phyloP scores from a whole-genome alignment of 2,113 vertebrate genomes.

The Peromyscus californicus region DNA sequence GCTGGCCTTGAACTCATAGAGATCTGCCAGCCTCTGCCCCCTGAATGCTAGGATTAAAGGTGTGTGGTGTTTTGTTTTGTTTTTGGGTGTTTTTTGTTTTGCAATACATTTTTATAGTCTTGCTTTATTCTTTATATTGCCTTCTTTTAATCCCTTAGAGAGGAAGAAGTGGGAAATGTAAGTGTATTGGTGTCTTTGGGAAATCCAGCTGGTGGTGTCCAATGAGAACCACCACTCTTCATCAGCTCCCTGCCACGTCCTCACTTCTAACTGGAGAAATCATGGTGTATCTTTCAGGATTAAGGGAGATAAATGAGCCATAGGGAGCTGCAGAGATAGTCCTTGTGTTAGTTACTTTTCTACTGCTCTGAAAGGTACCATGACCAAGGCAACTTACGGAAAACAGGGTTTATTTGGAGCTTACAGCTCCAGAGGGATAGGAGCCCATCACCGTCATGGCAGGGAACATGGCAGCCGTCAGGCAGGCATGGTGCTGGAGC shows the following conservation, averaged over 20 bases:
- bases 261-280: not conserved
- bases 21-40: not conserved
- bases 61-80: too few species aligned
- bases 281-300: not conserved
- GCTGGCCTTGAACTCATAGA: not conserved
- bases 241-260: not conserved
- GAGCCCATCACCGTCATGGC: fast-evolving
- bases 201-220: not conserved
- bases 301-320: not conserved
- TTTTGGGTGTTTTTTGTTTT: too few species aligned
- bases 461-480: not conserved
- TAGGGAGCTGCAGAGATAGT: not conserved
- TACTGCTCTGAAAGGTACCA: too few species aligned
- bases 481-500: not conserved
- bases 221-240: too few species aligned
- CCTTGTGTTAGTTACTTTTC: not conserved
- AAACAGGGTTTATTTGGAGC: not conserved
- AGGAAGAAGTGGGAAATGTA: not conserved
- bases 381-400: not conserved
- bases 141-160: not conserved
- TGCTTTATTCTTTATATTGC: not conserved
- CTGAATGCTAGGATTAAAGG: not conserved
- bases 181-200: not conserved
- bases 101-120: not conserved
- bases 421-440: not conserved